Evolutionary conservation across 2,888 invertebrate genomes (phyloP), one percentile per base, ranked within the genome.

Genomic region (Phyto melanocephala): DNA sequence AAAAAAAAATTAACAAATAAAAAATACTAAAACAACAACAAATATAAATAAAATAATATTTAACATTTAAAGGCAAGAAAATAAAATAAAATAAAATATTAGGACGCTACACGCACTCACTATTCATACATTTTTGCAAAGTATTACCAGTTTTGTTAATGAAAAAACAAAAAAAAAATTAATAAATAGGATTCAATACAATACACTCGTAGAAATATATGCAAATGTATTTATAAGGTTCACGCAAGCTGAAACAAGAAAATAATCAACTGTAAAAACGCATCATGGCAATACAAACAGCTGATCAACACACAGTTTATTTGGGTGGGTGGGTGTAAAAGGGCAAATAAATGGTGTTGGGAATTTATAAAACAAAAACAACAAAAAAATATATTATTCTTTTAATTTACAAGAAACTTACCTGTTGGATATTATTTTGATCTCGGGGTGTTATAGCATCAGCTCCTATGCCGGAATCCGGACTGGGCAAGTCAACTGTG

Each of bases 401-500:
- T 28, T 28, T 3, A 28, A 63, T 42, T 77, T 52, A 8, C 42
- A 60, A 17, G 35, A 1, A 89, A 93, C 94, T 93, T 93, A 96
- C 96, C 96, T 96, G 96, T 93, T 96, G 96, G 88, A 96, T 94
- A 90, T 96, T 94, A 90, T 96, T 95, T 92, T 97, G 96, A 92
- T 96, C 96, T 88, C 96, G 93, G 84, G 97, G 97, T 81, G 97
- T 97, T 90, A 97, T 96, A 86, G 97, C 96, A 90, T 97, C 97
- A 45, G 97, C 96, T 85, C 98, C 98, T 89, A 98, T 98, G 85
- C 98, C 98, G 90, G 97, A 97, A 92, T 98, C 98, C 33, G 98
- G 97, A 87, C 97, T 97, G 33, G 98, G 98, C 90, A 98, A 94
- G 92, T 98, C 98, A 89, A 97, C 97, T 67, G 97, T 97, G 86